Evolutionary conservation across 2,888 invertebrate genomes (phyloP).

Genomic region (Drosophila paucipuncta): DNA sequence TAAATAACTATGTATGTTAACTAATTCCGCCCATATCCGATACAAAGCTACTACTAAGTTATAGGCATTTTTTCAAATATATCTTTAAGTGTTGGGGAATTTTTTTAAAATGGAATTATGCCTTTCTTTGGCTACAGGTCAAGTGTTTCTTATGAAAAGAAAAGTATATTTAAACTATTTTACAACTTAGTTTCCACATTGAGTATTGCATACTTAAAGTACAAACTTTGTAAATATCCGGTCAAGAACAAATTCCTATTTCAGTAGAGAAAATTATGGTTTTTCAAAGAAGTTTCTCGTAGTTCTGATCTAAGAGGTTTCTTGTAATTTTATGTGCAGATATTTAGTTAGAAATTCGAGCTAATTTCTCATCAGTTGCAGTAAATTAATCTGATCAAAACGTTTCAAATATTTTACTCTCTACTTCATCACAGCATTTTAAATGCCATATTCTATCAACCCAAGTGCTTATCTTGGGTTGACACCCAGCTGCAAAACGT

Average conservation of each 20-base stretch:
- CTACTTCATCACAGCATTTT: not conserved
- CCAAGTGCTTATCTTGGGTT: not conserved
- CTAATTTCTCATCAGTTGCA: not conserved
- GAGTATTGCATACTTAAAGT: no score
- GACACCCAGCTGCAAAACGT: not conserved
- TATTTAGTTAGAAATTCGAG: not conserved
- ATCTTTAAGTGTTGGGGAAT: rapidly evolving
- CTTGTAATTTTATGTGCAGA: not conserved
- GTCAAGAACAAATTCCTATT: no score
- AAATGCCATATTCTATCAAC: not conserved
- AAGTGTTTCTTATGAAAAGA: not conserved
- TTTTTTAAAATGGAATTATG: not conserved
- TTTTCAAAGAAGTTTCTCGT: not conserved
- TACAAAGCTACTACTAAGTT: not conserved
- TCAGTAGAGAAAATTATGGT: no score
- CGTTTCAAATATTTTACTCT: not conserved
- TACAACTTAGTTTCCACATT: no score
- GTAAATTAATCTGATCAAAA: not conserved
- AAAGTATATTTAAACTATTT: no score
- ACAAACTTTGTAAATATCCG: no score
- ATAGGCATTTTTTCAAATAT: rapidly evolving
- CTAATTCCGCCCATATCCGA: not conserved
- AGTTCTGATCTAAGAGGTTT: not conserved
- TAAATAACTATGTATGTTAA: not conserved
- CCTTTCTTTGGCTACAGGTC: not conserved